Percentiles rank a stretch among this genome's conserved stretches.
phyloP scores from a whole-genome alignment of 2,888 invertebrate species.

The Aleiodes testaceus region DNA sequence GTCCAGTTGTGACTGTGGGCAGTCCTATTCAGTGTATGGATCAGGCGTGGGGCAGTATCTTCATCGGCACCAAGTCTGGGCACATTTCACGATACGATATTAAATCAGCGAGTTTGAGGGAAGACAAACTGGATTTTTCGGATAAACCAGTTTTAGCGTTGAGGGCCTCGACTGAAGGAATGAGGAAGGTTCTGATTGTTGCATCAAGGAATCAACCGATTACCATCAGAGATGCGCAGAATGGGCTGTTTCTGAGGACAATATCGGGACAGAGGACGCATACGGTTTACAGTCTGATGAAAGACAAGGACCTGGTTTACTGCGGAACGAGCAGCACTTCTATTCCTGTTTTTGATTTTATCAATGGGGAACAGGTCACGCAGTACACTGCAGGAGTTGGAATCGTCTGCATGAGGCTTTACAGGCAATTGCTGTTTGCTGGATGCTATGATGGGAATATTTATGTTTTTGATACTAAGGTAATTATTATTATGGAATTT shows the following conservation, averaged over 20 bases:
- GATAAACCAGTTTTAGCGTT: slow-evolving; percentile 81
- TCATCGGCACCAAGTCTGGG: slow-evolving; percentile 83
- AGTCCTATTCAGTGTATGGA: slow-evolving; percentile 85
- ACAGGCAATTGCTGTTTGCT: slow-evolving; percentile 79
- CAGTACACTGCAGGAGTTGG: slow-evolving; percentile 80
- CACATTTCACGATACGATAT: slow-evolving; percentile 81
- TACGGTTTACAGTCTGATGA: slow-evolving; percentile 83
- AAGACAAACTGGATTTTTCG: slow-evolving; percentile 75
- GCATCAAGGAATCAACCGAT: slow-evolving; percentile 82
- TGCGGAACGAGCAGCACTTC: slow-evolving; percentile 84
- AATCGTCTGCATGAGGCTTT: slow-evolving; percentile 81
- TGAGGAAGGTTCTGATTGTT: slow-evolving; percentile 80
- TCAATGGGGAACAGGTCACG: slow-evolving; percentile 78
- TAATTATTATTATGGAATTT: slow-evolving; percentile 47
- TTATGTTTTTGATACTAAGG: slow-evolving; percentile 79
- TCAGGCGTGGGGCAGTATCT: slow-evolving; percentile 81
- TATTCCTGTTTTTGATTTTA: slow-evolving; percentile 84
- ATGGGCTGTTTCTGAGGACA: slow-evolving; percentile 80
- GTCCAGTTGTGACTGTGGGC: slow-evolving; percentile 75
- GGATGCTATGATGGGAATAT: slow-evolving; percentile 88
- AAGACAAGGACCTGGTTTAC: slow-evolving; percentile 81
- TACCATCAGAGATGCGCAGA: slow-evolving; percentile 82
- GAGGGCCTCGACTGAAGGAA: slow-evolving; percentile 83
- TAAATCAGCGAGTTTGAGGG: slow-evolving; percentile 70
- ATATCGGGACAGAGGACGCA: slow-evolving; percentile 76